Conservation (phyloP, 2,888 invertebrate species). For the Troides aeacus region DNA sequence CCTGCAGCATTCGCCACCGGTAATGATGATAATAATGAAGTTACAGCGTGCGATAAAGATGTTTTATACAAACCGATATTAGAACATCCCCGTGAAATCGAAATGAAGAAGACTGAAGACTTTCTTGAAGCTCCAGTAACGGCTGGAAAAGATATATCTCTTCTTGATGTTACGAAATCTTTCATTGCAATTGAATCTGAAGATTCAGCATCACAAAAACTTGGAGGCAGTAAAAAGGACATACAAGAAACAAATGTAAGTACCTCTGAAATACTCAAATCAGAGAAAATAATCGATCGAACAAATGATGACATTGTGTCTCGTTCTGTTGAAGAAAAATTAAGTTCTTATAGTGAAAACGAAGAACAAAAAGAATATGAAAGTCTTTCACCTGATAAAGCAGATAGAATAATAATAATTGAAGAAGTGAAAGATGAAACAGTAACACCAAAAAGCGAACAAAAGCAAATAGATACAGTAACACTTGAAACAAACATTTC, state of each 20-base stretch:
- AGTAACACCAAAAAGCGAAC: too few species aligned
- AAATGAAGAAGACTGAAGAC: neutral
- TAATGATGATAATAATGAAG: too few species aligned
- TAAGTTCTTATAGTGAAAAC: neutral
- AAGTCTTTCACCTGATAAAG: neutral
- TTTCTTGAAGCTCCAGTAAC: neutral
- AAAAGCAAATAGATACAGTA: too few species aligned
- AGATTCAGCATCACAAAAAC: constrained; percentile 36
- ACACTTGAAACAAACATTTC: neutral
- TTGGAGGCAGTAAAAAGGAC: neutral
- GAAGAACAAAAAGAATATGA: neutral
- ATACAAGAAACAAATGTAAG: neutral
- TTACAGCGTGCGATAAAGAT: too few species aligned
- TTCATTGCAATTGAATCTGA: constrained; percentile 48
- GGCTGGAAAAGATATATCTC: constrained; percentile 2
- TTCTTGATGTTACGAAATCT: constrained; percentile 41
- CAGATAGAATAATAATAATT: neutral
- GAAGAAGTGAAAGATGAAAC: neutral
- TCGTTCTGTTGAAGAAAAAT: neutral
- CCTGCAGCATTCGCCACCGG: too few species aligned
- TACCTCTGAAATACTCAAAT: neutral
- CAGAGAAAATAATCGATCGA: neutral
- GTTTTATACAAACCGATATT: too few species aligned
- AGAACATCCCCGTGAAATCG: too few species aligned
- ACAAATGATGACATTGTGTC: neutral